Evolutionary conservation across 1,140 invertebrate genomes (phyloP).

Genomic region (Nautilus pompilius): DNA sequence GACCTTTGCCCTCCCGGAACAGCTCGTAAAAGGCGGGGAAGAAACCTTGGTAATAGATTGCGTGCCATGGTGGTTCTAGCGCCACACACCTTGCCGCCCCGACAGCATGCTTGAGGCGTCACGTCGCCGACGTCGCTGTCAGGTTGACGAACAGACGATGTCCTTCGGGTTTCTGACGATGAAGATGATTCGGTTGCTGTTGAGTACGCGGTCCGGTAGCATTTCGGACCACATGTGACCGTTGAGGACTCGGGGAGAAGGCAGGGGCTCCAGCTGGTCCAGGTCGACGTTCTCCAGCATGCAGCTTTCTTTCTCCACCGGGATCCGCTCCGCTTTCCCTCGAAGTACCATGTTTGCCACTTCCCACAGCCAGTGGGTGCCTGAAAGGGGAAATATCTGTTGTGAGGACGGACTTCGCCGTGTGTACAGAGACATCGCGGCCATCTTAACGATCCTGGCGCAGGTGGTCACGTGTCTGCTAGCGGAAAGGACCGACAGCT

Average conservation of each 20-base stretch:
- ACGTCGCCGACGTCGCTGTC: no score
- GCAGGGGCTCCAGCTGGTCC: neutral
- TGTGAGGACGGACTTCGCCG: no score
- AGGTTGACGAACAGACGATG: no score
- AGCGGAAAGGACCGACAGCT: no score
- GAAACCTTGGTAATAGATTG: neutral
- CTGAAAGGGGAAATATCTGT: neutral
- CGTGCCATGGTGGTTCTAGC: conserved; percentile 4
- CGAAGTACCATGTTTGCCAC: conserved; percentile 3
- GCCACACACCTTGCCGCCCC: no score
- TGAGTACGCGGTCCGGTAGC: neutral
- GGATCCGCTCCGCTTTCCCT: conserved; percentile 2
- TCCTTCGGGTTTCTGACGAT: conserved; percentile 6
- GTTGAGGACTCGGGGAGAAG: conserved; percentile 1
- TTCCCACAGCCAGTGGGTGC: conserved; percentile 12
- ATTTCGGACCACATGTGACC: neutral
- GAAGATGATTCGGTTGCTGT: conserved; percentile 4
- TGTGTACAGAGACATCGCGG: no score
- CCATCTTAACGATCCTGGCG: no score
- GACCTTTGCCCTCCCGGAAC: neutral
- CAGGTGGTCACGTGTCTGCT: no score
- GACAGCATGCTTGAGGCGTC: no score
- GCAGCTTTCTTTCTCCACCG: neutral
- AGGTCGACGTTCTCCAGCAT: conserved; percentile 1
- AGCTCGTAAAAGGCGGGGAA: conserved; percentile 4